Percentiles rank a stretch among this genome's conserved stretches.
phyloP scores from a whole-genome alignment of 1,140 invertebrate species.

The Eulimnadia texana region DNA sequence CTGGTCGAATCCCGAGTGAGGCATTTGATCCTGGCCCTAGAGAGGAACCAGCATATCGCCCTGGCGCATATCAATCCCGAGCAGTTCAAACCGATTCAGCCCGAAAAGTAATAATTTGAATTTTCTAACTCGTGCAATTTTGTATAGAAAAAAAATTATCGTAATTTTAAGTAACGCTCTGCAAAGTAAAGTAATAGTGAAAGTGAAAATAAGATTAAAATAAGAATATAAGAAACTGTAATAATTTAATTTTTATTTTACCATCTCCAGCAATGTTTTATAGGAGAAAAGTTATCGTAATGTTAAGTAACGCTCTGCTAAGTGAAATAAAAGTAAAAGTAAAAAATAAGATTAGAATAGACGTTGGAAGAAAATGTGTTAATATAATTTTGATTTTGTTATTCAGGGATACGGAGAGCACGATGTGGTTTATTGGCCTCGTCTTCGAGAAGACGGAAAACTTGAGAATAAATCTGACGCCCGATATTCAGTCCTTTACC shows the following conservation, averaged over 20 bases:
- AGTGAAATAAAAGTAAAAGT: too few species aligned
- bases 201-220: background rate
- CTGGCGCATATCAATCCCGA: constrained; percentile 92
- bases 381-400: too few species aligned
- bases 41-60: constrained; percentile 77
- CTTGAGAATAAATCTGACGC: constrained; percentile 81
- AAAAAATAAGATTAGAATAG: too few species aligned
- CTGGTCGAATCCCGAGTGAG: constrained; percentile 94
- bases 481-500: constrained; percentile 78
- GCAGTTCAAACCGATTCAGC: constrained; percentile 42
- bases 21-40: constrained; percentile 77
- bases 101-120: constrained; percentile 22
- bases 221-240: background rate
- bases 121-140: too few species aligned
- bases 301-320: too few species aligned
- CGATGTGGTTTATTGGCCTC: constrained; percentile 95
- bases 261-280: too few species aligned
- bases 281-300: too few species aligned
- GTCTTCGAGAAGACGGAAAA: constrained; percentile 74
- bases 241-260: background rate
- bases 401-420: constrained; percentile 37
- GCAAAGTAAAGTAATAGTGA: background rate
- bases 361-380: too few species aligned
- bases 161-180: background rate
- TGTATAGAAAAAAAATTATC: too few species aligned